Evolutionary conservation across 2,797 vertebrate genomes (phyloP), one percentile per base, ranked within the genome.

Genomic region (Chromobotia macracanthus): DNA sequence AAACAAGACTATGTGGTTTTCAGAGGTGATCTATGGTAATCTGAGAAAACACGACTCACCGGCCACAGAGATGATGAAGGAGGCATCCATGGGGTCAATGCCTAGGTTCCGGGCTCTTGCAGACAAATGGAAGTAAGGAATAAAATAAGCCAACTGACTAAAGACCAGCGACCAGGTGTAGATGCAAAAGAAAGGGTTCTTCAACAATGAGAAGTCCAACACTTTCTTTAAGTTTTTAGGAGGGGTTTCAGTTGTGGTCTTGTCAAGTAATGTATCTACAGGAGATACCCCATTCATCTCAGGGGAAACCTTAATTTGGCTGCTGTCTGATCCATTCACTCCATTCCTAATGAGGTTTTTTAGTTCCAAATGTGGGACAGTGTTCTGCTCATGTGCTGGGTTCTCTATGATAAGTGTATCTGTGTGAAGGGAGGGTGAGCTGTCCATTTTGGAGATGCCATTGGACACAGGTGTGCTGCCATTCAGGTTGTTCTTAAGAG

Each of bases 81-180:
- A 97, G 41, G 96, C 95, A 3, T 97, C 94, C 96, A 95, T 97
- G 83, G 94, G 88, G 75, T 95, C 90, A 3, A 97, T 94, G 21
- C 93, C 94, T 87, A 97, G 85, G 0, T 90, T 96, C 90, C 92
- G 92, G 86, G 96, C 96, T 38, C 96, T 92, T 0, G 96, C 95
- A 53, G 95, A 95, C 78, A 98, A 90, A 87, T 98, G 95, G 89
- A 98, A 97, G 81, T 92, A 94, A 7, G 96, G 95, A 87, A 97
- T 94, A 50, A 97, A 95, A 85, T 98, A 97, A 28, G 95, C 96
- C 85, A 97, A 55, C 86, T 98, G 96, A 87, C 96, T 96, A 91
- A 99, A 96, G 66, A 98, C 87, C 84, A 97, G 86, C 3, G 96
- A 97, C 95, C 95, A 98, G 0, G 95, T 97, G 88, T 95, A 97